phyloP scores from a whole-genome alignment of 2,888 invertebrate genomes.

The Axea sp. region DNA sequence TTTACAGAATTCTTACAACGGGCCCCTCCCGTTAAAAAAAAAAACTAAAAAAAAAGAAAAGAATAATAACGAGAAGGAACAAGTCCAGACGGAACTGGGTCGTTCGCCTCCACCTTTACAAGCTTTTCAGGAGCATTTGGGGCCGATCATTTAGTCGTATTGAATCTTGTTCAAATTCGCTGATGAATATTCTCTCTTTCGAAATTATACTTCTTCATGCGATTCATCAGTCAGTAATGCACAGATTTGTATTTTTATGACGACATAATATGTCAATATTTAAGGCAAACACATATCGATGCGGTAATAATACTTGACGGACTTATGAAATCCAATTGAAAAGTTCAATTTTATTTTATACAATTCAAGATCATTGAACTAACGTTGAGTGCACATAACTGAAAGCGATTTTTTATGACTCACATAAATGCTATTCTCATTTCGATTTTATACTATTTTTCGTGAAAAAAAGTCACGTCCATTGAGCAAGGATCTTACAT shows the following conservation, averaged over 20 bases:
- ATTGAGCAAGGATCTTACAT: no score
- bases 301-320: slow-evolving; percentile 12
- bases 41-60: slow-evolving; percentile 28
- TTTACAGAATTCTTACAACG: slow-evolving; percentile 55
- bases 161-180: slow-evolving; percentile 48
- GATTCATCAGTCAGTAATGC: slow-evolving; percentile 29
- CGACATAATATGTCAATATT: slow-evolving; percentile 2
- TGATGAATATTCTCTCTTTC: slow-evolving; percentile 52
- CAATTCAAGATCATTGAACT: no score
- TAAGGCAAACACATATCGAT: not conserved
- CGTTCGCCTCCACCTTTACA: slow-evolving; percentile 60
- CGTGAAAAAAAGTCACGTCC: no score
- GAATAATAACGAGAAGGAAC: slow-evolving; percentile 54
- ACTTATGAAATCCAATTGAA: no score
- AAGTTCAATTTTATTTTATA: no score
- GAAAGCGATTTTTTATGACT: no score
- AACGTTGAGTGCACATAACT: no score
- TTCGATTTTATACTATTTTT: no score
- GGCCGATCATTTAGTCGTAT: slow-evolving; percentile 34
- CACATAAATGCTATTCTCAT: no score
- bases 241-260: slow-evolving; percentile 7
- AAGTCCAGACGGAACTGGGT: slow-evolving; percentile 63
- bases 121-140: slow-evolving; percentile 61
- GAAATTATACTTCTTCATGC: slow-evolving; percentile 27
- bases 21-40: slow-evolving; percentile 68